Percentiles rank a stretch among this genome's conserved stretches.
phyloP scores from a whole-genome alignment of 2,113 vertebrate species.

The Toxotes jaculatrix region DNA sequence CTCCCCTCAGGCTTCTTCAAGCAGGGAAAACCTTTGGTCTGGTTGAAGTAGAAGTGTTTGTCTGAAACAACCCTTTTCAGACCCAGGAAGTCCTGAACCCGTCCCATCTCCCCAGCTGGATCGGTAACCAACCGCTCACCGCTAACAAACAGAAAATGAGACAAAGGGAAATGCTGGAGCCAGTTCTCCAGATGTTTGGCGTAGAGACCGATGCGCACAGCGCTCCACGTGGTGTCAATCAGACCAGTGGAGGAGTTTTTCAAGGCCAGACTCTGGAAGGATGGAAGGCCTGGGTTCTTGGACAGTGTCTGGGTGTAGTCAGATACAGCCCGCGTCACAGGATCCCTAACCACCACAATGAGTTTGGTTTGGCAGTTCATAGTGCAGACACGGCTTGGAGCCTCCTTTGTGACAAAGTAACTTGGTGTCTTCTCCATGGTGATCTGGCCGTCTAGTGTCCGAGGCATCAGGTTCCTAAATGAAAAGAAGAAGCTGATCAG shows the following conservation, averaged over 20 bases:
- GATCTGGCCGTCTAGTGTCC: slow-evolving; percentile 93
- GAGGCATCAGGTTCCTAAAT: slow-evolving; percentile 92
- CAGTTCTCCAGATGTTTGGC: slow-evolving; percentile 94
- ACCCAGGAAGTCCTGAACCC: slow-evolving; percentile 95
- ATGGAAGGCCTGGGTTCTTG: slow-evolving; percentile 91
- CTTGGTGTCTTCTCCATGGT: slow-evolving; percentile 98
- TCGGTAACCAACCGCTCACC: slow-evolving; percentile 92
- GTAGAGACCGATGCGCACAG: slow-evolving; percentile 93
- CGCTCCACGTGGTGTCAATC: slow-evolving; percentile 93
- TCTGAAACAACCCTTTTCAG: slow-evolving; percentile 90
- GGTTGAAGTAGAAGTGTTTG: slow-evolving; percentile 96
- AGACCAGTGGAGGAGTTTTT: slow-evolving; percentile 88
- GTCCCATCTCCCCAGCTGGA: slow-evolving; percentile 91
- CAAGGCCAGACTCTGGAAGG: slow-evolving; percentile 91
- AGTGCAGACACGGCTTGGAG: slow-evolving; percentile 86
- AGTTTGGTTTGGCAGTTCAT: slow-evolving; percentile 92
- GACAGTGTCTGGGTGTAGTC: slow-evolving; percentile 95
- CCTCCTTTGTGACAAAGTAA: slow-evolving; percentile 95
- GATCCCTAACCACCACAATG: slow-evolving; percentile 94
- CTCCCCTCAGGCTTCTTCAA: slow-evolving; percentile 92
- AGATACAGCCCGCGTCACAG: slow-evolving; percentile 92
- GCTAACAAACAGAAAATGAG: slow-evolving; percentile 92
- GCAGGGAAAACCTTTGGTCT: slow-evolving; percentile 97
- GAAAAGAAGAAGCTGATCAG: slow-evolving; percentile 41
- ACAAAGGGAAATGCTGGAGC: slow-evolving; percentile 91